Conservation (phyloP, 2,797 vertebrate species). For the Lutjanus campechanus region DNA sequence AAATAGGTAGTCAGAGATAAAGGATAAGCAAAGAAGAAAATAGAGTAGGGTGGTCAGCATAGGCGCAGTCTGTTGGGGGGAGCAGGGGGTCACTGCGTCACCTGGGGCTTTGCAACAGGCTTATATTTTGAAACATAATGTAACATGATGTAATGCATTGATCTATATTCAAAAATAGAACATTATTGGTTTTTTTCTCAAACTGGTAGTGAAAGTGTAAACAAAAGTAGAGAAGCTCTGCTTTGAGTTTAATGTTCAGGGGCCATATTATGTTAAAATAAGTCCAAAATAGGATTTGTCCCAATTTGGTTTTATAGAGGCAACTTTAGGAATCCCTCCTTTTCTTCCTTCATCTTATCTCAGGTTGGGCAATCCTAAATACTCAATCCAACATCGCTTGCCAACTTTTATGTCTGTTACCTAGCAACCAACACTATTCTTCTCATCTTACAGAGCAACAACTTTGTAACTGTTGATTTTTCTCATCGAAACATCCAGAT, state of each 20-base stretch:
- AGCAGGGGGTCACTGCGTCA: background rate
- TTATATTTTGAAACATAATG: slow-evolving; percentile 13
- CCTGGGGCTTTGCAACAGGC: slow-evolving; percentile 1
- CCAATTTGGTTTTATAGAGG: no score
- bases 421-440: no score
- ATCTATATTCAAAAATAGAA: slow-evolving; percentile 4
- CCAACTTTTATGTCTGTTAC: no score
- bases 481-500: no score
- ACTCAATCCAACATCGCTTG: no score
- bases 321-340: no score
- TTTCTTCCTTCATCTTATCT: no score
- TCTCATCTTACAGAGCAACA: no score
- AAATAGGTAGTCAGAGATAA: slow-evolving; percentile 68
- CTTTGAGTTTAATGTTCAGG: background rate
- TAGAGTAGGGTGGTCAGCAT: slow-evolving; percentile 35
- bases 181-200: background rate
- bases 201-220: background rate
- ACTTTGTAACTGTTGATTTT: no score
- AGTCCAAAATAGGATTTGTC: no score
- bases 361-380: no score
- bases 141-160: slow-evolving; percentile 2
- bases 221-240: background rate
- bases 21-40: slow-evolving; percentile 58
- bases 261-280: no score
- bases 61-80: background rate